Conservation (phyloP, 2,113 vertebrate genomes). For the Spilogale gracilis region DNA sequence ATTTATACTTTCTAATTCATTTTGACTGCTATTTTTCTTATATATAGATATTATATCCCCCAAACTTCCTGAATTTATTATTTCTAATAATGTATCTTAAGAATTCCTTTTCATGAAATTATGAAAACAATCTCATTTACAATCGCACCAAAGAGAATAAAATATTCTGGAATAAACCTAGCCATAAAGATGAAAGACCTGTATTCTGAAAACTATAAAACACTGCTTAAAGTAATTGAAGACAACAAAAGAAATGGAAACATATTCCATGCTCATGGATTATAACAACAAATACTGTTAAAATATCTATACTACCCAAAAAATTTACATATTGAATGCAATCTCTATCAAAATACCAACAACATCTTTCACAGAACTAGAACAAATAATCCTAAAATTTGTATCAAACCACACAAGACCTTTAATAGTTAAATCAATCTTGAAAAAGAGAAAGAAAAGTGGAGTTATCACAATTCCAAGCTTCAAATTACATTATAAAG, state of each 20-base stretch:
- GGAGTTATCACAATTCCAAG: neutral
- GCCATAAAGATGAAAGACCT: neutral
- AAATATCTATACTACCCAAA: neutral
- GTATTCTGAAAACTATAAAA: neutral
- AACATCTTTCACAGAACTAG: neutral
- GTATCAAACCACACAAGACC: neutral
- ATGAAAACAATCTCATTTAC: neutral
- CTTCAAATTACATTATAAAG: neutral
- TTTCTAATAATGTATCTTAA: neutral
- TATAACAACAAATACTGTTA: neutral
- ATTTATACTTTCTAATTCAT: neutral
- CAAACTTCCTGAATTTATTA: neutral
- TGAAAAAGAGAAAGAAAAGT: neutral
- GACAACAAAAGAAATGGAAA: neutral
- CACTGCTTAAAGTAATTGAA: neutral
- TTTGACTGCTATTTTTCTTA: neutral
- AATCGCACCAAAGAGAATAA: neutral
- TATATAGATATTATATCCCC: neutral
- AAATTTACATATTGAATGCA: neutral
- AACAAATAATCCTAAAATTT: neutral
- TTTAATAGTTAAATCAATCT: neutral
- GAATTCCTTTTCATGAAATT: neutral
- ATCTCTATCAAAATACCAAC: neutral
- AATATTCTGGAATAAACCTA: neutral
- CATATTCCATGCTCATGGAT: neutral